phyloP scores from a whole-genome alignment of 2,888 invertebrate genomes.

The Philereme transversata region DNA sequence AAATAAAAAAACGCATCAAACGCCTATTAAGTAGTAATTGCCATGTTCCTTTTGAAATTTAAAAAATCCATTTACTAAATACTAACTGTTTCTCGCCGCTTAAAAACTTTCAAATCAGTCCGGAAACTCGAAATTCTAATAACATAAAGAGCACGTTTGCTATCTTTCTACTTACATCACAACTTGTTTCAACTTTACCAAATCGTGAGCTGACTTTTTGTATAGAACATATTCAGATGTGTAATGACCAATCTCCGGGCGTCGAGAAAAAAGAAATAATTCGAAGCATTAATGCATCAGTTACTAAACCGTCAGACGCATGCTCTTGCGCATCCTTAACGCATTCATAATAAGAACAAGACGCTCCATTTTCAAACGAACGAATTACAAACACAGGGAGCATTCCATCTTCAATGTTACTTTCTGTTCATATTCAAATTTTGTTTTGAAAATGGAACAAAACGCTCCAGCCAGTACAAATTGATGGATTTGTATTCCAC shows the following conservation, averaged over 20 bases:
- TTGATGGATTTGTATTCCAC: conserved; percentile 21
- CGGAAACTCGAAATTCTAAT: conserved; percentile 78
- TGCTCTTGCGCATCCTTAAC: conserved; percentile 80
- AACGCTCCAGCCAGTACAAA: conserved; percentile 10
- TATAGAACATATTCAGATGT: conserved; percentile 80
- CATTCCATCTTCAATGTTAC: conserved; percentile 63
- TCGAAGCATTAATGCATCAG: conserved; percentile 81
- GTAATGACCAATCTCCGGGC: conserved; percentile 82
- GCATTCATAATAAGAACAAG: conserved; percentile 80
- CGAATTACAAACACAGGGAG: conserved; percentile 74
- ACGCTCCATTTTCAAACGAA: conserved; percentile 74
- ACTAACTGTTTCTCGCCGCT: conserved; percentile 44
- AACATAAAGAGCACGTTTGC: conserved; percentile 79
- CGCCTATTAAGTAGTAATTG: conserved; percentile 34
- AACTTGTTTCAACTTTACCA: conserved; percentile 71
- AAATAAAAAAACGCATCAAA: conserved; percentile 29
- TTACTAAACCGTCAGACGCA: conserved; percentile 81
- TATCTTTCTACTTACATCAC: conserved; percentile 75
- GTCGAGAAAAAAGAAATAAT: conserved; percentile 71
- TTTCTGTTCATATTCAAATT: conserved; percentile 75
- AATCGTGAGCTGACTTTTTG: conserved; percentile 77
- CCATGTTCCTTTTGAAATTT: conserved; percentile 43
- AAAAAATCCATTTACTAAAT: conserved; percentile 50
- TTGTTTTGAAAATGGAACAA: conserved; percentile 58
- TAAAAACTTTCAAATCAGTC: conserved; percentile 71